These are phyloP conservation scores for Watsonalla cultraria DNA, from an alignment of 2,888 invertebrate genomes.

Conservation along the genomic window DNA sequence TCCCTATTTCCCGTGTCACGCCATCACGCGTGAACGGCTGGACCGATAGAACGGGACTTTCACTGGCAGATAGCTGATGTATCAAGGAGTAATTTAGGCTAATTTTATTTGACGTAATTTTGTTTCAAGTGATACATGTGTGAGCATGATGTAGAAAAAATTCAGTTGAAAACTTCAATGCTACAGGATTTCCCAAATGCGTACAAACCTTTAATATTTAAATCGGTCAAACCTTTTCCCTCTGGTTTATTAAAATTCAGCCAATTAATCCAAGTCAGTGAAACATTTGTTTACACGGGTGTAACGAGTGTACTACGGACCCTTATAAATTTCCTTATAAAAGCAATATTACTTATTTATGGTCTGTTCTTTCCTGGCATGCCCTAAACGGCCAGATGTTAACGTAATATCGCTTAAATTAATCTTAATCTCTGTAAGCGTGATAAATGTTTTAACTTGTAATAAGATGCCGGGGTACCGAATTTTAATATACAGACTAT, in stretches of 20 bases:
- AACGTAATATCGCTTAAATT: slow-evolving; percentile 29
- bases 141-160: too few relatives aligned
- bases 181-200: too few relatives aligned
- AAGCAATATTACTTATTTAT: slow-evolving; percentile 46
- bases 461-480: not conserved
- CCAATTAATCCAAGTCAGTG: slow-evolving; percentile 16
- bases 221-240: too few relatives aligned
- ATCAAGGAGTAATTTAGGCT: too few relatives aligned
- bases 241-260: not conserved
- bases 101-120: too few relatives aligned
- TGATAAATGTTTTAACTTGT: not conserved
- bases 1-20: too few relatives aligned
- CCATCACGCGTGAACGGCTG: too few relatives aligned
- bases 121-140: too few relatives aligned
- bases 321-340: slow-evolving; percentile 42
- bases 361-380: slow-evolving; percentile 18
- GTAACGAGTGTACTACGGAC: slow-evolving; percentile 14
- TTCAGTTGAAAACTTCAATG: too few relatives aligned
- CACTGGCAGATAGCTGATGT: too few relatives aligned
- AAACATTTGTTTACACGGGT: slow-evolving; percentile 18
- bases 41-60: too few relatives aligned
- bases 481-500: not conserved
- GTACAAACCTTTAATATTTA: too few relatives aligned
- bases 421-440: slow-evolving; percentile 14
- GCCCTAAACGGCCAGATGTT: slow-evolving; percentile 21